Evolutionary conservation across 1,140 invertebrate species (phyloP), one percentile per base, ranked within the genome.

Genomic region (Radopholus similis): DNA sequence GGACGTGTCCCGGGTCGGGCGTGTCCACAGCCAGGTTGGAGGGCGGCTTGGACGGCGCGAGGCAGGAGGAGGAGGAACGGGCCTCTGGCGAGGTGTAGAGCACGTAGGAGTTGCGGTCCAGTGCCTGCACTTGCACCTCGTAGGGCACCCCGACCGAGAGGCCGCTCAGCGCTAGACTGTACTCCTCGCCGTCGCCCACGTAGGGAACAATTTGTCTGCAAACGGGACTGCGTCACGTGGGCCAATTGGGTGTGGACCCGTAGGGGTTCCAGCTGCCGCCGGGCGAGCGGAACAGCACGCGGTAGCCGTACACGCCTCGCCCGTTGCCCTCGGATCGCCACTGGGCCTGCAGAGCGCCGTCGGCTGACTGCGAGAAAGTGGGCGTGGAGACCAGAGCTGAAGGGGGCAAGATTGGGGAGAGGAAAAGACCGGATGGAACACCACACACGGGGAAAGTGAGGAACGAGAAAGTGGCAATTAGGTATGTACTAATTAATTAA

Each of bases 41-140:
- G 15, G 79, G 79, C 32, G 81, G 72, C 23, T 80, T 75, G 23
- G 71, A 68, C 32, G 79, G 79, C 21, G 73, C 69, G 70, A 70
- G 66, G 53, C 79, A 81, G 32, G 66, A 62, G 38, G 73, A 78
- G 51, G 71, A 58, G 2, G 79, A 62, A 30, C 38, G 58, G 32
- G 44, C 35, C 56, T 75, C 71, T 26, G 68, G 71, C 42, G 74
- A 77, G 9, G 72, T 77, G 60, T 73, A 81, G 32, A 81, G 77
- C 21, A 83, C 81, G 58, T 83, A 83, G 13, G 78, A 82, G 64
- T 81, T 81, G 15, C 79, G 54, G 59, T 81, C 79, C 15, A 81
- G 53, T 28, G 79, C 81, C 54, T 81, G 81, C 28, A 81, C 70
- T 55, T 83, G 76, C 15, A 81, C 68, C 47, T 73, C 66, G 63